These are phyloP conservation scores for Sitta europaea DNA, from an alignment of 2,113 vertebrate genomes.

Conservation along the genomic window DNA sequence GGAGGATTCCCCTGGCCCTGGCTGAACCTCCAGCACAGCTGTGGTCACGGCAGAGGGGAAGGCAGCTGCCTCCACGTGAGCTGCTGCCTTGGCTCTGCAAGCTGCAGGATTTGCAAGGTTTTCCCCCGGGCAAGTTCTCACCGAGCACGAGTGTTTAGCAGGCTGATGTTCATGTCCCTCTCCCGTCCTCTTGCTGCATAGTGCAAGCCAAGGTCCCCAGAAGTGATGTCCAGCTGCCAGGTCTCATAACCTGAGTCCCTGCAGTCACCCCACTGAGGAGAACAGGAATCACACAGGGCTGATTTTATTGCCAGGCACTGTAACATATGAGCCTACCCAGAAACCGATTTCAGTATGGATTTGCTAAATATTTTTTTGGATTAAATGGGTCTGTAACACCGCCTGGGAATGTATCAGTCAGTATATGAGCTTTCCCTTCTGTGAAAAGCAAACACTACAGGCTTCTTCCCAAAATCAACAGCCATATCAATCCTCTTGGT, in stretches of 20 bases:
- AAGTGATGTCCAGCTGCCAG: neutral
- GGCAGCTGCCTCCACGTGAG: neutral
- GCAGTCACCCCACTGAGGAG: neutral
- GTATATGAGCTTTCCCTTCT: neutral
- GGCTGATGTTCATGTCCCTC: neutral
- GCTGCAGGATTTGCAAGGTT: neutral
- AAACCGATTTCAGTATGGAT: neutral
- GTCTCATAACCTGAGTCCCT: neutral
- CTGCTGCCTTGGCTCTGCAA: neutral
- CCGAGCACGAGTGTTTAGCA: neutral
- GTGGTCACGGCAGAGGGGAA: neutral
- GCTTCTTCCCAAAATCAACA: neutral
- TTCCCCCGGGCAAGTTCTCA: neutral
- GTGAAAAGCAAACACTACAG: neutral
- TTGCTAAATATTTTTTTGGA: neutral
- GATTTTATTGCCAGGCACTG: neutral
- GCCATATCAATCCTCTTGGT: neutral
- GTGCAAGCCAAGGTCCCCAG: neutral
- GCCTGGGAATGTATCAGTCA: neutral
- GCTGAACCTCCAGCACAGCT: neutral
- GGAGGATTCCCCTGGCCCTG: neutral
- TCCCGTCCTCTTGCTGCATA: neutral
- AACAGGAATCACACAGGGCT: neutral
- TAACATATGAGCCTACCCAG: neutral
- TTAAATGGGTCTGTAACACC: neutral